These are phyloP conservation scores for Puffinus mauretanicus DNA, from an alignment of 2,113 vertebrate species.

Conservation along the genomic window DNA sequence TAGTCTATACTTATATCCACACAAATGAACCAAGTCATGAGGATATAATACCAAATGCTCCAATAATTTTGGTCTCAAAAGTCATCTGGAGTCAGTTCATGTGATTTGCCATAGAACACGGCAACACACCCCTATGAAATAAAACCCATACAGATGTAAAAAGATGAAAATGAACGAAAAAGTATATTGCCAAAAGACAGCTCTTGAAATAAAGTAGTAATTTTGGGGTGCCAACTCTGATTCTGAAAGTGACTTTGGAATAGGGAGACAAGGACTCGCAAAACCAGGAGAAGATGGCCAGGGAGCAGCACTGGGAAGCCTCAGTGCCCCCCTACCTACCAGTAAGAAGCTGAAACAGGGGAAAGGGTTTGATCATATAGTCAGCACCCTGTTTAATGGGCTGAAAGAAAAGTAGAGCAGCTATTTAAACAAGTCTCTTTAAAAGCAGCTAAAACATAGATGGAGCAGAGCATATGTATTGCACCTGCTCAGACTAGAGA, in stretches of 20 bases:
- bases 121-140: background rate
- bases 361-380: background rate
- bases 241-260: background rate
- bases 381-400: background rate
- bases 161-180: background rate
- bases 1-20: background rate
- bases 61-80: background rate
- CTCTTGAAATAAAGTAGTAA: background rate
- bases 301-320: background rate
- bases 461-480: background rate
- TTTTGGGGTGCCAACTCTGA: background rate
- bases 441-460: background rate
- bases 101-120: background rate
- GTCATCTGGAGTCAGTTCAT: background rate
- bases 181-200: background rate
- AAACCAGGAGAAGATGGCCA: background rate
- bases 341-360: background rate
- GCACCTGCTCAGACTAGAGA: background rate
- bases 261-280: background rate
- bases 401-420: background rate
- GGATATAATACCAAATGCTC: background rate
- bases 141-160: background rate
- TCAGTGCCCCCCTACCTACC: background rate
- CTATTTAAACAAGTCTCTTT: background rate
- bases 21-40: background rate